A percentile compares a stretch with the other conserved stretches of the same genome.
Conservation (phyloP, 2,888 invertebrate genomes). For the Nephrotoma guestfalica region DNA sequence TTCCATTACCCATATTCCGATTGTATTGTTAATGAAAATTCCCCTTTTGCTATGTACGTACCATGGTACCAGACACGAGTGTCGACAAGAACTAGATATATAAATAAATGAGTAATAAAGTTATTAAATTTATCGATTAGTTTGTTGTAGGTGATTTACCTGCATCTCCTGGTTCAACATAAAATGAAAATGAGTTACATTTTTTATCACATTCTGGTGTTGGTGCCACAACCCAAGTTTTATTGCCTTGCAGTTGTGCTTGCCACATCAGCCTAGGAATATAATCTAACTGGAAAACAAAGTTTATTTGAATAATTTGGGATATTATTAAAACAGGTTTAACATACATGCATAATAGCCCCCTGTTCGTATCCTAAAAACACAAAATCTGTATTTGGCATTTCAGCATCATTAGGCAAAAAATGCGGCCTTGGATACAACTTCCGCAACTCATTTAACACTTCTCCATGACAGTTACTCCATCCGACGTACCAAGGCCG, state of each 20-base stretch:
- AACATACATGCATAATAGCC: conserved; percentile 75
- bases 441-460: conserved; percentile 54
- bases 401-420: conserved; percentile 77
- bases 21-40: conserved; percentile 76
- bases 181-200: conserved; percentile 58
- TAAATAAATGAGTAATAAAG: not conserved
- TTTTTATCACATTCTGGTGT: conserved; percentile 73
- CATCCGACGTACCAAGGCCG: conserved; percentile 83
- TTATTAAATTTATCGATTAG: not conserved
- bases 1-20: conserved; percentile 69
- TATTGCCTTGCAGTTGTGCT: conserved; percentile 73
- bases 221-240: conserved; percentile 72
- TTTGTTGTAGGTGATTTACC: conserved; percentile 32
- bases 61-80: conserved; percentile 88
- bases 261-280: conserved; percentile 89
- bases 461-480: conserved; percentile 79
- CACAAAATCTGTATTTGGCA: conserved; percentile 76
- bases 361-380: conserved; percentile 86
- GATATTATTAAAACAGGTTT: not conserved
- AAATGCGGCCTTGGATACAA: conserved; percentile 73
- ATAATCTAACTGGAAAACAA: conserved; percentile 59
- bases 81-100: conserved; percentile 56
- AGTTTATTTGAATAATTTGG: conserved; percentile 3
- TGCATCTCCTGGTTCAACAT: conserved; percentile 75
- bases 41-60: conserved; percentile 63